phyloP scores from a whole-genome alignment of 2,888 invertebrate genomes.

The Andrena hattorfiana region DNA sequence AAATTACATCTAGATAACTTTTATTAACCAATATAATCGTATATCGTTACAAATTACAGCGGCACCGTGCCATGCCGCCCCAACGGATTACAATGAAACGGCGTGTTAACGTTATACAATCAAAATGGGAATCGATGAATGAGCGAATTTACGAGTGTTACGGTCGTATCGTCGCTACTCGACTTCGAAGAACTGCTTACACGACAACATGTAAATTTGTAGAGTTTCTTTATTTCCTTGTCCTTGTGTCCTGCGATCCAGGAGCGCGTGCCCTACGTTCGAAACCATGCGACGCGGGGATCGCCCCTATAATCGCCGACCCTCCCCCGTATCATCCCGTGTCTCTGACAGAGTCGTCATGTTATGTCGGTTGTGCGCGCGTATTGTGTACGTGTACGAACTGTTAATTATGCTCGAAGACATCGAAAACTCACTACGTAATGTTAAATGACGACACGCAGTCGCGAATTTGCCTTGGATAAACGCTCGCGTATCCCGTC shows the following conservation, averaged over 20 bases:
- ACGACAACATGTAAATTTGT: conserved; percentile 83
- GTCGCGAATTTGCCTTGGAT: conserved; percentile 76
- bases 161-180: conserved; percentile 81
- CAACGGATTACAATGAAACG: conserved; percentile 84
- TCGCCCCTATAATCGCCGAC: background rate
- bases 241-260: conserved; percentile 61
- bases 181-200: conserved; percentile 83
- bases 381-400: conserved; percentile 81
- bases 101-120: conserved; percentile 81
- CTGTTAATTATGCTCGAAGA: conserved; percentile 84
- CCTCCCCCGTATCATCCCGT: conserved; percentile 64
- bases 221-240: conserved; percentile 71
- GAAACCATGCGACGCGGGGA: conserved; percentile 5
- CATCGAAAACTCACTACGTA: conserved; percentile 85
- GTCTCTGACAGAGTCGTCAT: conserved; percentile 77
- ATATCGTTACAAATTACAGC: conserved; percentile 84
- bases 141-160: conserved; percentile 76
- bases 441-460: conserved; percentile 80
- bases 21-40: conserved; percentile 85
- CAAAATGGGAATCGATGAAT: conserved; percentile 80
- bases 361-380: conserved; percentile 83
- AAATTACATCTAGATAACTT: conserved; percentile 84
- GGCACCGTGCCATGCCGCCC: conserved; percentile 74
- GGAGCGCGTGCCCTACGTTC: background rate
- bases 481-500: conserved; percentile 8